Evolutionary conservation across 2,797 vertebrate genomes (phyloP).

Genomic region (Pipistrellus kuhlii): DNA sequence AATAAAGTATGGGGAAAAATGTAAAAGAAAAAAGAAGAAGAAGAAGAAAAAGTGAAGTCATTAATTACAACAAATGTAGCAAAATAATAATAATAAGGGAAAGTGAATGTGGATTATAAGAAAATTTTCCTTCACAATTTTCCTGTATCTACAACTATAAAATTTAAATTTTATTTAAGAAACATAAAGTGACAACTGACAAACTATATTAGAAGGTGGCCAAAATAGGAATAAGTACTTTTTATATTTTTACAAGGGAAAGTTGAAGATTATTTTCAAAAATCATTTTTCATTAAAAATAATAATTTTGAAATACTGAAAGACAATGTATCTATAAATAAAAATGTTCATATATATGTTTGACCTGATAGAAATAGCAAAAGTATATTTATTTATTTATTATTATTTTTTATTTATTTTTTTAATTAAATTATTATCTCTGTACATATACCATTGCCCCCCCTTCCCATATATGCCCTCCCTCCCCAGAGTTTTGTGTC

Average conservation of each 20-base stretch:
- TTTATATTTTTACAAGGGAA: conserved; percentile 37
- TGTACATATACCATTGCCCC: too few relatives aligned
- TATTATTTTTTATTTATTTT: too few relatives aligned
- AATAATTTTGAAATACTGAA: conserved; percentile 56
- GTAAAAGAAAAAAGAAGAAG: neutral
- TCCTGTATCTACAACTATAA: neutral
- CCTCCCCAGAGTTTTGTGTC: too few relatives aligned
- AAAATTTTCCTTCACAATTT: neutral
- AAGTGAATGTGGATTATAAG: neutral
- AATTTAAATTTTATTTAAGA: conserved; percentile 51
- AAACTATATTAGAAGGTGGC: conserved; percentile 32
- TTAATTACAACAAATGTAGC: conserved; percentile 2
- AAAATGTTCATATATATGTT: conserved; percentile 23
- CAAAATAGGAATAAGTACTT: conserved; percentile 48
- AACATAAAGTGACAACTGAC: conserved; percentile 23
- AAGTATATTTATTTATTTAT: conserved; percentile 43
- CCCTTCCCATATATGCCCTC: too few relatives aligned
- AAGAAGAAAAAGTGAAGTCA: neutral
- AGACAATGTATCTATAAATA: conserved; percentile 42
- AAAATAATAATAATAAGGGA: conserved; percentile 3
- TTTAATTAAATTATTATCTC: too few relatives aligned
- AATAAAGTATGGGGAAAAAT: neutral
- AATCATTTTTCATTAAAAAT: conserved; percentile 39
- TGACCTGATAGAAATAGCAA: conserved; percentile 47
- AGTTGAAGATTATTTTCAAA: conserved; percentile 17